Percentiles rank a stretch among this genome's conserved stretches.
These are phyloP conservation scores for Geotrypetes seraphini DNA, from an alignment of 2,797 vertebrate species.

Conservation along the genomic window DNA sequence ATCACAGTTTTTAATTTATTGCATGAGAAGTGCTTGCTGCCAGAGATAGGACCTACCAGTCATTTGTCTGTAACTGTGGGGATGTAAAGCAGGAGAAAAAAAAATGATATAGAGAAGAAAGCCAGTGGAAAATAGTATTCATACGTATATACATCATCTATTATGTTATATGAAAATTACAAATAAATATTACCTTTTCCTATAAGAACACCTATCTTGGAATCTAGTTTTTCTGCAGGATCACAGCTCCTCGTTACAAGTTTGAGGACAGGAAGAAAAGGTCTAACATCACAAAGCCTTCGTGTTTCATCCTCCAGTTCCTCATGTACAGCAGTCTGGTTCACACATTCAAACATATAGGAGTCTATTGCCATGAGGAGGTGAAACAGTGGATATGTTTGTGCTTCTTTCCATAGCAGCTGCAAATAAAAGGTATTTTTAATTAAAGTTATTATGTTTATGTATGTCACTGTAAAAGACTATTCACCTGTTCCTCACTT, in stretches of 20 bases:
- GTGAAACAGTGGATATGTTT: conserved; percentile 83
- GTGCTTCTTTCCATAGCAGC: conserved; percentile 95
- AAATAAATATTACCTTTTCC: conserved; percentile 74
- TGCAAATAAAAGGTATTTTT: conserved; percentile 39
- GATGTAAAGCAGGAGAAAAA: not conserved
- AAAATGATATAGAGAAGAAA: not conserved
- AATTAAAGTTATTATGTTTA: not conserved
- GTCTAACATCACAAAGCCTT: conserved; percentile 89
- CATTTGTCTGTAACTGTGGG: too few species aligned
- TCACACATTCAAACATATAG: conserved; percentile 96
- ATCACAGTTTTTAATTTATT: too few species aligned
- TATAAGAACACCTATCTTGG: conserved; percentile 94
- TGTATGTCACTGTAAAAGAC: not conserved
- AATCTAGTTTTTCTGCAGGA: conserved; percentile 86
- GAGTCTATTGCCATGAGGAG: conserved; percentile 88
- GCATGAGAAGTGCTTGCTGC: too few species aligned
- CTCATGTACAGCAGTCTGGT: conserved; percentile 92
- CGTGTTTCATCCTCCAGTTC: conserved; percentile 91
- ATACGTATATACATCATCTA: conserved; percentile 9
- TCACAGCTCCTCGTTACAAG: conserved; percentile 86
- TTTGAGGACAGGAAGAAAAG: conserved; percentile 90
- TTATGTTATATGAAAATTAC: not conserved
- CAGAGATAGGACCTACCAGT: too few species aligned
- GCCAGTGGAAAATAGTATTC: too few species aligned
- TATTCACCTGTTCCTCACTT: not conserved